Evolutionary conservation across 2,113 vertebrate genomes (phyloP).

Genomic region (Siniperca knerii): DNA sequence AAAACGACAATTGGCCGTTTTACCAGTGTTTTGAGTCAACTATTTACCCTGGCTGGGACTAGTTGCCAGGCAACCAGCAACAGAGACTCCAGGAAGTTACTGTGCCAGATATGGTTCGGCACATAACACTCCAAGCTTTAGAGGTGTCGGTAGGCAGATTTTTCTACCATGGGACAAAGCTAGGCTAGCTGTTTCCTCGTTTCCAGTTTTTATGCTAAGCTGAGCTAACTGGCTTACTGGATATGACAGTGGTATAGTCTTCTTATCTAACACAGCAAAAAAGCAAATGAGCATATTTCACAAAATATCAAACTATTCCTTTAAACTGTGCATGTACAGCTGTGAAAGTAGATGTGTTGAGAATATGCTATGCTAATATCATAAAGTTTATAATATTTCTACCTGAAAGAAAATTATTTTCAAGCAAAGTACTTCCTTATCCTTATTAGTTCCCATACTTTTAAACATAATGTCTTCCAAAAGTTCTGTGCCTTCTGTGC

Average conservation of each 20-base stretch:
- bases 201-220: not conserved
- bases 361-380: not conserved
- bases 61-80: not conserved
- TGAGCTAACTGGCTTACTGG: not conserved
- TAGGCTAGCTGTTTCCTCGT: not conserved
- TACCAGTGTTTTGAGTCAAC: not conserved
- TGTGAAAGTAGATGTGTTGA: not conserved
- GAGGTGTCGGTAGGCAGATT: not conserved
- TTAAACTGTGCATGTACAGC: not conserved
- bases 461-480: slow-evolving; percentile 29
- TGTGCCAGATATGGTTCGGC: not conserved
- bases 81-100: not conserved
- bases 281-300: not conserved
- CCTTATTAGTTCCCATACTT: slow-evolving; percentile 21
- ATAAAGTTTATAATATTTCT: slow-evolving; percentile 4
- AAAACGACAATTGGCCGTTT: not conserved
- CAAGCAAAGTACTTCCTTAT: slow-evolving; percentile 26
- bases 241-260: not conserved
- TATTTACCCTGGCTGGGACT: not conserved
- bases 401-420: slow-evolving; percentile 20
- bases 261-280: not conserved
- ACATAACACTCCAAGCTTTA: not conserved
- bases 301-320: slow-evolving; percentile 10
- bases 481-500: slow-evolving; percentile 25
- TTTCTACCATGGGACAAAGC: not conserved